A percentile compares a stretch with the other conserved stretches of the same genome.
Conservation (phyloP, 1,140 invertebrate species). For the Anastatus disparis region DNA sequence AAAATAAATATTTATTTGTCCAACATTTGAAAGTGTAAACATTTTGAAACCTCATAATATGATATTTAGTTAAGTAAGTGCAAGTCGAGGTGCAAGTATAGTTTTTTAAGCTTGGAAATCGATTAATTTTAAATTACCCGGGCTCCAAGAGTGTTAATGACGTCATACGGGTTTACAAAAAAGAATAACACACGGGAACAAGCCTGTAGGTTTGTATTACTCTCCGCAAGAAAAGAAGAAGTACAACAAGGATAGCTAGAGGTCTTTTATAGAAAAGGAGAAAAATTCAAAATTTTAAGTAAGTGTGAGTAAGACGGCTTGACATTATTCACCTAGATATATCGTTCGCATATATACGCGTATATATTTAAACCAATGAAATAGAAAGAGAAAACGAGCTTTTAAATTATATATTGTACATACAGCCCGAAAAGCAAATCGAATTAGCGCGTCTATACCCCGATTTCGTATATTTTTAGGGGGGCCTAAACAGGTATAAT, state of each 20-base stretch:
- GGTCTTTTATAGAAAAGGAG: not conserved
- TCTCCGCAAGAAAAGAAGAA: no score
- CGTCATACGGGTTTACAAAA: not conserved
- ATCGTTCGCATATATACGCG: no score
- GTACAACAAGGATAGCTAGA: not conserved
- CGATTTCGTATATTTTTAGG: no score
- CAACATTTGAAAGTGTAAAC: no score
- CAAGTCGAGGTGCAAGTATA: no score
- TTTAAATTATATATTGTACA: not conserved
- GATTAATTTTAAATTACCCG: not conserved
- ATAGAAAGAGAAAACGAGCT: not conserved
- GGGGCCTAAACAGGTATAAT: no score
- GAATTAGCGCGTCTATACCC: slow-evolving; percentile 6
- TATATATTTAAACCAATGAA: not conserved
- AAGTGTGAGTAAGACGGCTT: not conserved
- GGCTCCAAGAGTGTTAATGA: not conserved
- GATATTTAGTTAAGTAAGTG: no score
- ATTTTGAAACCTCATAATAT: no score
- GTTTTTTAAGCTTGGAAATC: no score
- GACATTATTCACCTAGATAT: not conserved
- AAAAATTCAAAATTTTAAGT: slow-evolving; percentile 14
- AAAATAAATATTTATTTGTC: no score
- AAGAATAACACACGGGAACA: slow-evolving; percentile 3
- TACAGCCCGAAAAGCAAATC: not conserved
- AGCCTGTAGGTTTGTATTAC: no score